Percentiles rank a stretch among this genome's conserved stretches.
Conservation (phyloP, 2,113 vertebrate species). For the Eulemur rufifrons region DNA sequence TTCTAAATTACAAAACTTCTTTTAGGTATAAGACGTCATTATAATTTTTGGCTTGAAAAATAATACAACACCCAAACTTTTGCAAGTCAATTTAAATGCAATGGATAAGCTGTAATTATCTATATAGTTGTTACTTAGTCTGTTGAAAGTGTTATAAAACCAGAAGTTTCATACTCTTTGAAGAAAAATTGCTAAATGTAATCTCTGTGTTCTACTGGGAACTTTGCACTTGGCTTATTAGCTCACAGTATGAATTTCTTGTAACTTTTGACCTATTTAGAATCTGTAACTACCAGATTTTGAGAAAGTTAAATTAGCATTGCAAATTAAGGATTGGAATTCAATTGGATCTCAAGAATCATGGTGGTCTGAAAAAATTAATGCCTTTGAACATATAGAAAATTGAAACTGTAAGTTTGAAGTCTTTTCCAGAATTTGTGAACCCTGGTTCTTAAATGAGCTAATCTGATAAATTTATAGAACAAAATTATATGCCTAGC, state of each 20-base stretch:
- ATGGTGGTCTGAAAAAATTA: neutral
- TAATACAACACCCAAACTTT: neutral
- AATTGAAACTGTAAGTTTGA: neutral
- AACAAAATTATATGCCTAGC: neutral
- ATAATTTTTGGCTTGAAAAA: neutral
- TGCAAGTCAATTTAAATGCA: constrained; percentile 38
- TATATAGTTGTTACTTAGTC: neutral
- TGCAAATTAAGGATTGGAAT: constrained; percentile 15
- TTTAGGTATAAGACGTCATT: neutral
- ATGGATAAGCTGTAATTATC: neutral
- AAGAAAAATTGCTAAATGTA: neutral
- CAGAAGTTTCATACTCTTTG: neutral
- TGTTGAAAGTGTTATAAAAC: neutral
- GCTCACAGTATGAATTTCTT: constrained; percentile 32
- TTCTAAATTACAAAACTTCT: neutral
- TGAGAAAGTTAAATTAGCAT: constrained; percentile 12
- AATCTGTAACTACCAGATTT: constrained; percentile 5
- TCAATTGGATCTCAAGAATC: neutral
- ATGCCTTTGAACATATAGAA: neutral
- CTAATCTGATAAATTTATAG: constrained; percentile 20
- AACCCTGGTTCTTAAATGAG: neutral
- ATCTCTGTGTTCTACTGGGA: neutral
- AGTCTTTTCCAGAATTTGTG: constrained; percentile 14
- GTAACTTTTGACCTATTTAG: constrained; percentile 36
- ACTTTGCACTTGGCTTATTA: constrained; percentile 34